Percentiles rank a stretch among this genome's conserved stretches.
These are phyloP conservation scores for Melinaea marsaeus DNA, from an alignment of 2,888 invertebrate species.

Conservation along the genomic window DNA sequence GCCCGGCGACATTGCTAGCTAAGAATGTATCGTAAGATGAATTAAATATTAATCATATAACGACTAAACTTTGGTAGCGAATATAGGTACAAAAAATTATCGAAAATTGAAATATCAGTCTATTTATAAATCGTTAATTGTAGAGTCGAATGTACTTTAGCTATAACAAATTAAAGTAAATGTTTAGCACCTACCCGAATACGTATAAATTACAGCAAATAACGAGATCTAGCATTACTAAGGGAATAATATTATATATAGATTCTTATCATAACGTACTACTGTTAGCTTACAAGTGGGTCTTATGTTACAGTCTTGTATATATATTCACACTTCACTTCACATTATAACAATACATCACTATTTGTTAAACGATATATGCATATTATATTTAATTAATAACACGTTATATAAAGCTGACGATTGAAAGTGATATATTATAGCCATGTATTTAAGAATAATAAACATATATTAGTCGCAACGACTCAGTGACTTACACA, in stretches of 20 bases:
- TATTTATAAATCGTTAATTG: conserved; percentile 33
- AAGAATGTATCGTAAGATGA: conserved; percentile 18
- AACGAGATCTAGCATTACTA: conserved; percentile 74
- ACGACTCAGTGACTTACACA: conserved; percentile 35
- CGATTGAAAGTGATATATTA: conserved; percentile 19
- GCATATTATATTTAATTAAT: conserved; percentile 20
- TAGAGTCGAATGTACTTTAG: conserved; percentile 21
- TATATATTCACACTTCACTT: conserved; percentile 43
- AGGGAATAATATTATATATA: conserved; percentile 39
- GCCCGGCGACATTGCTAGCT: conserved; percentile 22
- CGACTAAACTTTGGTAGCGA: conserved; percentile 70
- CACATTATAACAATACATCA: conserved; percentile 25
- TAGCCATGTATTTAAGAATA: conserved; percentile 15
- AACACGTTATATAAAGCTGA: conserved; percentile 29
- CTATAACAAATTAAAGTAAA: conserved; percentile 24
- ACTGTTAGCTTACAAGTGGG: conserved; percentile 22
- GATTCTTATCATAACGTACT: background rate
- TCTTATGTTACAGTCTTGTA: conserved; percentile 66
- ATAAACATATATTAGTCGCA: conserved; percentile 34
- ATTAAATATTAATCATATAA: conserved; percentile 39
- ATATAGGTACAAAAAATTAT: conserved; percentile 54
- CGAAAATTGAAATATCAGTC: conserved; percentile 56
- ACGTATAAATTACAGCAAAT: conserved; percentile 45
- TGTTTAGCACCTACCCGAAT: conserved; percentile 40
- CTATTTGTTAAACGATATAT: conserved; percentile 17